Evolutionary conservation across 2,113 vertebrate species (phyloP).

Genomic region (Salvelinus alpinus): DNA sequence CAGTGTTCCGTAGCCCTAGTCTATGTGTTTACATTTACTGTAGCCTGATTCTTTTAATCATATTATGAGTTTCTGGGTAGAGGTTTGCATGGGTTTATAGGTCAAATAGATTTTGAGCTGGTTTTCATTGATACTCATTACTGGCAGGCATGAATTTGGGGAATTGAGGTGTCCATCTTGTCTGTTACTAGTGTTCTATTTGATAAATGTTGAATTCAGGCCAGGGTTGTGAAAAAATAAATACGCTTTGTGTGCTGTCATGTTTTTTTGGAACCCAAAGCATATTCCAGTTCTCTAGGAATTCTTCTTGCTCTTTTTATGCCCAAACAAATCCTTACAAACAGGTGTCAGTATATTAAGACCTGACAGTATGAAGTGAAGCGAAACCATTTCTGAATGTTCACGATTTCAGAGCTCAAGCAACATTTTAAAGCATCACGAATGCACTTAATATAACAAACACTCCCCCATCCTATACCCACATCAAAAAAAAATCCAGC

Average conservation of each 20-base stretch:
- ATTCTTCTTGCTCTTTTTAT: background rate
- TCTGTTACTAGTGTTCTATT: conserved; percentile 8
- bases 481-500: background rate
- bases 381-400: no score
- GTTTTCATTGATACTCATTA: conserved; percentile 51
- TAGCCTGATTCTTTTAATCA: background rate
- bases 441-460: background rate
- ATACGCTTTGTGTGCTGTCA: no score
- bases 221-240: conserved; percentile 35
- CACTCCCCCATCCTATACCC: background rate
- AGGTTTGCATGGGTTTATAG: background rate
- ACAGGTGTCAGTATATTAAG: background rate
- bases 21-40: background rate
- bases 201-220: no score
- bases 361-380: no score
- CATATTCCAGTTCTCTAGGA: background rate
- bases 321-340: background rate
- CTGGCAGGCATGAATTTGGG: background rate
- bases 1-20: no score
- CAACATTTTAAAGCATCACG: background rate
- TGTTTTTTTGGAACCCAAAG: background rate
- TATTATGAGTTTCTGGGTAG: background rate
- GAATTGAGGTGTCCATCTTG: conserved; percentile 41
- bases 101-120: conserved; percentile 8
- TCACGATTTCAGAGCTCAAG: background rate